A percentile compares a stretch with the other conserved stretches of the same genome.
phyloP scores from a whole-genome alignment of 2,888 invertebrate species.

The Peribatodes rhomboidaria region DNA sequence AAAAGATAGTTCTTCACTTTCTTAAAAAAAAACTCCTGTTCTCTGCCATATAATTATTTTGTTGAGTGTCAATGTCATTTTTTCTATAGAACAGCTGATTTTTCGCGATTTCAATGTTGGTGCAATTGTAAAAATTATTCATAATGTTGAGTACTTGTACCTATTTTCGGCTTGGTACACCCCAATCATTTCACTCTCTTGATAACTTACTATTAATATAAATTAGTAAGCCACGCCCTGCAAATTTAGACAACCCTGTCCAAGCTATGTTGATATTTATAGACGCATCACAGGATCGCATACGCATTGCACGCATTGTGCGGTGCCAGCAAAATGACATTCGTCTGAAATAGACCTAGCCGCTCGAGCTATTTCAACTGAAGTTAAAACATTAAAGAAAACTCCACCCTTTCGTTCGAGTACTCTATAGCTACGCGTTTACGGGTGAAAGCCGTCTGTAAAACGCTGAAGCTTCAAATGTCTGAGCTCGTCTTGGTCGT shows the following conservation, averaged over 20 bases:
- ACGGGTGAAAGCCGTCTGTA: neutral
- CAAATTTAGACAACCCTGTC: constrained; percentile 1
- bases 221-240: neutral
- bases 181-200: too few relatives aligned
- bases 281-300: constrained; percentile 21
- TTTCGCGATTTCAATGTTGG: too few relatives aligned
- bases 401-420: neutral
- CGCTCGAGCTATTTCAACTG: constrained; percentile 31
- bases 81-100: too few relatives aligned
- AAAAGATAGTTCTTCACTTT: too few relatives aligned
- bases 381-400: constrained; percentile 14
- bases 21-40: too few relatives aligned
- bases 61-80: too few relatives aligned
- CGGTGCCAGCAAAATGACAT: constrained; percentile 36
- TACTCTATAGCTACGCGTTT: neutral
- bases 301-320: constrained; percentile 29
- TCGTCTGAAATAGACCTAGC: constrained; percentile 38
- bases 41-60: too few relatives aligned
- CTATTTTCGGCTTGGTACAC: too few relatives aligned
- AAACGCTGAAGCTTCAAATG: neutral
- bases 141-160: too few relatives aligned
- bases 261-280: constrained; percentile 15
- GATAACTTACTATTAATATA: too few relatives aligned
- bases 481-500: constrained; percentile 5
- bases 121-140: too few relatives aligned